These are phyloP conservation scores for Isoperla grammatica DNA, from an alignment of 2,888 invertebrate genomes.

Conservation along the genomic window DNA sequence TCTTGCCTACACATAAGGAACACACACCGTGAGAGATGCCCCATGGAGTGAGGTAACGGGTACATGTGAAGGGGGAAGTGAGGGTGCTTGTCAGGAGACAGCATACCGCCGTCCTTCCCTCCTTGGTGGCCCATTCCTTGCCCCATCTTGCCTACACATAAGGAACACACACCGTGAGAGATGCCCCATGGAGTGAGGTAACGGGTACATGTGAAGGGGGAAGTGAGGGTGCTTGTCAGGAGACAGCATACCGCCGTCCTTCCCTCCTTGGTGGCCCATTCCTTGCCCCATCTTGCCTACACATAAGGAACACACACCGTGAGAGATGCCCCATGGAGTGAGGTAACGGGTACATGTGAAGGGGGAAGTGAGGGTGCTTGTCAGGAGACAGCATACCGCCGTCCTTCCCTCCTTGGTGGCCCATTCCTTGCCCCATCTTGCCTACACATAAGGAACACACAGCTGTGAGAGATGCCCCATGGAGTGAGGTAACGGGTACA, in stretches of 20 bases:
- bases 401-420: constrained; percentile 36
- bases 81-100: constrained; percentile 37
- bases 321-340: constrained; percentile 21
- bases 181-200: constrained; percentile 31
- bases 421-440: constrained; percentile 23
- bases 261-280: constrained; percentile 28
- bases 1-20: constrained; percentile 27
- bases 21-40: too few relatives aligned
- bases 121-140: constrained; percentile 21
- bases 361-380: constrained; percentile 37
- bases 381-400: constrained; percentile 38
- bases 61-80: constrained; percentile 44
- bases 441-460: constrained; percentile 26
- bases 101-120: constrained; percentile 38
- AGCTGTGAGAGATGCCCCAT: too few relatives aligned
- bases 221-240: constrained; percentile 38
- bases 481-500: too few relatives aligned
- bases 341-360: constrained; percentile 44
- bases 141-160: constrained; percentile 28
- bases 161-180: too few relatives aligned
- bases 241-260: constrained; percentile 38
- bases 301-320: too few relatives aligned
- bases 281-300: constrained; percentile 27
- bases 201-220: constrained; percentile 45
- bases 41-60: constrained; percentile 36